A percentile compares a stretch with the other conserved stretches of the same genome.
These are phyloP conservation scores for Caenorhabditis imperialis DNA, from an alignment of 2,888 invertebrate species.

Conservation along the genomic window DNA sequence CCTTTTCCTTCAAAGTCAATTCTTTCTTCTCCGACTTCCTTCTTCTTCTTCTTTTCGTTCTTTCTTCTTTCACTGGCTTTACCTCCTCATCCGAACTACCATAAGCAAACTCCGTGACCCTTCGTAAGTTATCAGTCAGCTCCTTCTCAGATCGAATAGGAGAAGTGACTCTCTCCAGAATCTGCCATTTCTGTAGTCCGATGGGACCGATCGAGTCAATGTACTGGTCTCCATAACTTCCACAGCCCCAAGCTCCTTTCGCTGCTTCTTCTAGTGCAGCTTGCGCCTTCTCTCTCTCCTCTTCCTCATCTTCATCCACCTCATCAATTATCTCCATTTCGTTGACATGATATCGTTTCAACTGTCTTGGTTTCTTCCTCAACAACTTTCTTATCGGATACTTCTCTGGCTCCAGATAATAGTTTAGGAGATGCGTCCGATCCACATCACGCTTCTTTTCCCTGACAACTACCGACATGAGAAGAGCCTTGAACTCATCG, in stretches of 20 bases:
- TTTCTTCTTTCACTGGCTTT: background rate
- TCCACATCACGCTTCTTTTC: background rate
- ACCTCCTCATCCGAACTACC: background rate
- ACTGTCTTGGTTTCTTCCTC: background rate
- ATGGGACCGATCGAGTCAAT: conserved; percentile 12
- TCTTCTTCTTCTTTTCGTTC: background rate
- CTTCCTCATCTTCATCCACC: conserved; percentile 20
- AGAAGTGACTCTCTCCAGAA: background rate
- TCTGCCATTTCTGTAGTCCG: background rate
- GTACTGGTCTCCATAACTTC: conserved; percentile 5
- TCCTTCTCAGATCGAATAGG: too few relatives aligned
- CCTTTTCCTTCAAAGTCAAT: conserved; percentile 5
- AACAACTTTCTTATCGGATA: background rate
- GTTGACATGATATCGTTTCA: background rate
- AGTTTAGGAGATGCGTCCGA: background rate
- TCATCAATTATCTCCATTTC: conserved; percentile 1
- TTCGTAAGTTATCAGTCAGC: background rate
- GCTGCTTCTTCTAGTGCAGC: conserved; percentile 7
- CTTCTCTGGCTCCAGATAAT: background rate
- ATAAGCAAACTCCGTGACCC: too few relatives aligned
- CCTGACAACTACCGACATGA: background rate
- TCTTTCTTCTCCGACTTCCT: too few relatives aligned
- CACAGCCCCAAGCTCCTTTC: background rate
- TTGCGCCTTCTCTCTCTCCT: conserved; percentile 1
- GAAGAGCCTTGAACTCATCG: conserved; percentile 1